A percentile compares a stretch with the other conserved stretches of the same genome.
These are phyloP conservation scores for Drosophila oshimai DNA, from an alignment of 1,140 invertebrate species.

Conservation along the genomic window DNA sequence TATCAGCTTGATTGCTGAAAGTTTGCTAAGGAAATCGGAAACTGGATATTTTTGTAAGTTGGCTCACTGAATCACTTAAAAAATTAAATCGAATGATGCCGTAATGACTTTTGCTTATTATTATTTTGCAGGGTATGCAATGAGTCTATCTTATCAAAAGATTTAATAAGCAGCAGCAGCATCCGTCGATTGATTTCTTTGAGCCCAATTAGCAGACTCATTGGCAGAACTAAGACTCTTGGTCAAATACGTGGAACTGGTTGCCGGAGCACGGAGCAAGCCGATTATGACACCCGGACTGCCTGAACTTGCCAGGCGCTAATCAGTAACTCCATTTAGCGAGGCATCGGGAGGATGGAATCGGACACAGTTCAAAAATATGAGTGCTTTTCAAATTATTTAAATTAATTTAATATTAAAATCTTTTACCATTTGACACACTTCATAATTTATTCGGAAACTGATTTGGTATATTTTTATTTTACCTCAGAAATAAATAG, in stretches of 20 bases:
- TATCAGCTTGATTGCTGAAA: neutral
- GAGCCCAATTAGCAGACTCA: slow-evolving; percentile 20
- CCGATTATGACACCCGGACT: slow-evolving; percentile 32
- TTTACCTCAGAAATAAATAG: too few species aligned
- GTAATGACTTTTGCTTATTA: neutral
- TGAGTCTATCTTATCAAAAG: too few species aligned
- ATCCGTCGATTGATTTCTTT: slow-evolving; percentile 12
- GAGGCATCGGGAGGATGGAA: neutral
- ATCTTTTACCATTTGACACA: too few species aligned
- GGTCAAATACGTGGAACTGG: slow-evolving; percentile 15
- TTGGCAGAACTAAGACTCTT: slow-evolving; percentile 11
- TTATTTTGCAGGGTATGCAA: neutral
- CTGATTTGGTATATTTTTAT: too few species aligned
- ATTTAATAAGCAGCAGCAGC: neutral
- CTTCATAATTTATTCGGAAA: too few species aligned
- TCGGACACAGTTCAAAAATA: neutral
- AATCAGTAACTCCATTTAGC: slow-evolving; percentile 20
- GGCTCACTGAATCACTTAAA: slow-evolving; percentile 10
- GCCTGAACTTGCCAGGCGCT: slow-evolving; percentile 43
- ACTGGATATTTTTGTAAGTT: neutral
- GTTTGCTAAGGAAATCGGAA: neutral
- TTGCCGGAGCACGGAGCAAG: slow-evolving; percentile 2
- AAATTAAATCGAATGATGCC: neutral
- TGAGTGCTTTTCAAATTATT: neutral
- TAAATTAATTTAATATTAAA: too few species aligned